A percentile compares a stretch with the other conserved stretches of the same genome.
Conservation (phyloP, 2,888 invertebrate species). For the Stictocephala bisonia region DNA sequence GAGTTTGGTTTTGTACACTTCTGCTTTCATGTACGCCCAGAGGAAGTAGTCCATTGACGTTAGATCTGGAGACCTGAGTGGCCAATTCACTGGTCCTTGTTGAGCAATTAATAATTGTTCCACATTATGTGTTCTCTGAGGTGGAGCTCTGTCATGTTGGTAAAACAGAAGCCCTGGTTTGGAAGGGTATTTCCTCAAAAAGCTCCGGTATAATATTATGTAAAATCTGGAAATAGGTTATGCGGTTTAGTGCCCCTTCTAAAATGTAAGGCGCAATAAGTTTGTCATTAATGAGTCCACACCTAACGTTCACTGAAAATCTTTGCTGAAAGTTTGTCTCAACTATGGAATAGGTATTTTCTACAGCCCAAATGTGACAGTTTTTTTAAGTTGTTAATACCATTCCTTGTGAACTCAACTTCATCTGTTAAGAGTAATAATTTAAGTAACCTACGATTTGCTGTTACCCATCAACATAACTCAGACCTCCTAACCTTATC, state of each 20-base stretch:
- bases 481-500: neutral
- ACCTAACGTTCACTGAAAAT: slow-evolving; percentile 31
- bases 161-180: neutral
- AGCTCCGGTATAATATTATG: slow-evolving; percentile 1
- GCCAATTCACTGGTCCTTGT: slow-evolving; percentile 8
- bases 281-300: slow-evolving; percentile 16
- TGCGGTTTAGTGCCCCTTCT: neutral
- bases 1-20: neutral
- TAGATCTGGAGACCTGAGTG: neutral
- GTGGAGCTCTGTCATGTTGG: slow-evolving; percentile 17
- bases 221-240: neutral
- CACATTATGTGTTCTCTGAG: neutral
- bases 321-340: slow-evolving; percentile 4
- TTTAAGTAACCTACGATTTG: neutral
- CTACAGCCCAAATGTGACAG: slow-evolving; percentile 4
- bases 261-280: slow-evolving; percentile 8
- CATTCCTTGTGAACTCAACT: slow-evolving; percentile 8
- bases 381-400: slow-evolving; percentile 1
- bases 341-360: neutral
- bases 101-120: slow-evolving; percentile 1
- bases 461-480: neutral
- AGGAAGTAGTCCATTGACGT: slow-evolving; percentile 9
- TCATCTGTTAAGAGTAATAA: slow-evolving; percentile 17
- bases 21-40: neutral
- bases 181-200: neutral